Conservation (phyloP, 2,888 invertebrate genomes). For the Drosophila birchii region DNA sequence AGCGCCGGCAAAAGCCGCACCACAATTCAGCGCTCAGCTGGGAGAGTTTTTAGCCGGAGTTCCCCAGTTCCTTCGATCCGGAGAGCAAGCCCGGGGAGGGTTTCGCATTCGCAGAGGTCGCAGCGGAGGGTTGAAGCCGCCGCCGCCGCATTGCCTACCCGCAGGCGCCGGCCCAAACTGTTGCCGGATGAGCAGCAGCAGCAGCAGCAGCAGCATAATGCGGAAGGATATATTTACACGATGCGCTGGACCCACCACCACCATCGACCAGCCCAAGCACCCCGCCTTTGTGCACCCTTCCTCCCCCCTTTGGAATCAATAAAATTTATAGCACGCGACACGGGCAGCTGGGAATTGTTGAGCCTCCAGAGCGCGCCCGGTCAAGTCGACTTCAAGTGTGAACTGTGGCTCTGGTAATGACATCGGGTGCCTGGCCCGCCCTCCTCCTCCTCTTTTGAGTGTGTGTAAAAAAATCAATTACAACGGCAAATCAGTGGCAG, state of each 20-base stretch:
- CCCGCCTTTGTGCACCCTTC: background rate
- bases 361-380: slow-evolving; percentile 57
- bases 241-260: slow-evolving; percentile 62
- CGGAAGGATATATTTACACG: slow-evolving; percentile 81
- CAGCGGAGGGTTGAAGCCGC: slow-evolving; percentile 43
- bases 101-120: slow-evolving; percentile 14
- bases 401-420: slow-evolving; percentile 77
- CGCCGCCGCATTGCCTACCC: slow-evolving; percentile 62
- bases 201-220: slow-evolving; percentile 70
- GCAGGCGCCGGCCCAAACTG: slow-evolving; percentile 75
- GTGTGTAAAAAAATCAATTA: slow-evolving; percentile 49
- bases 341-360: slow-evolving; percentile 75
- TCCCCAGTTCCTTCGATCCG: slow-evolving; percentile 1
- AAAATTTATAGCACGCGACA: slow-evolving; percentile 77
- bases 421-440: slow-evolving; percentile 40
- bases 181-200: slow-evolving; percentile 73
- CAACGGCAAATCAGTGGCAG: slow-evolving; percentile 67
- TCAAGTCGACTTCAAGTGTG: slow-evolving; percentile 76
- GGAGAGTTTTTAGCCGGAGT: slow-evolving; percentile 28
- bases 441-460: background rate
- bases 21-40: slow-evolving; percentile 43
- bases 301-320: slow-evolving; percentile 54
- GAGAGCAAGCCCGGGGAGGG: slow-evolving; percentile 18
- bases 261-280: background rate
- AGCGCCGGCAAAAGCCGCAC: slow-evolving; percentile 33